These are phyloP conservation scores for Chymomyza fuscimana DNA, from an alignment of 2,888 invertebrate genomes.

Conservation along the genomic window DNA sequence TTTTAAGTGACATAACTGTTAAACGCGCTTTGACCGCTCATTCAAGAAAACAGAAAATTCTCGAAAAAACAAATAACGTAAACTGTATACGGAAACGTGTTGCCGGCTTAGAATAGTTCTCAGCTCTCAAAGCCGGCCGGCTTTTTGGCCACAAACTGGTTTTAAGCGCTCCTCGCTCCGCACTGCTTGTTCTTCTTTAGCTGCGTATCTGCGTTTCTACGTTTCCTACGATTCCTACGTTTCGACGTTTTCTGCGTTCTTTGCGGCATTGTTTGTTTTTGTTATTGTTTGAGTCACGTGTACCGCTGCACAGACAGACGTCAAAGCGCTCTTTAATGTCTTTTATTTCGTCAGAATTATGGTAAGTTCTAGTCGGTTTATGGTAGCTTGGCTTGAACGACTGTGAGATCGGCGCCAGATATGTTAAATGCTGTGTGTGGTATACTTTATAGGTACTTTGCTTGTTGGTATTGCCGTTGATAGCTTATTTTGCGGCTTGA, in stretches of 20 bases:
- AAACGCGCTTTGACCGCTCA: slow-evolving; percentile 57
- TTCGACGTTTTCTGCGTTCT: slow-evolving; percentile 38
- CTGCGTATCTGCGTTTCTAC: slow-evolving; percentile 13
- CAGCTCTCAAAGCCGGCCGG: slow-evolving; percentile 55
- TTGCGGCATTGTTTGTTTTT: slow-evolving; percentile 24
- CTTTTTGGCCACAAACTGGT: slow-evolving; percentile 57
- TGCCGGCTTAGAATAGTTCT: slow-evolving; percentile 31
- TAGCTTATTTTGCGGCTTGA: background rate
- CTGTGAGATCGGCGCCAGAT: slow-evolving; percentile 50
- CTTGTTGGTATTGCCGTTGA: background rate
- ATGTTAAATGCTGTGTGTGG: slow-evolving; percentile 9
- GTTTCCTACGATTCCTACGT: slow-evolving; percentile 17
- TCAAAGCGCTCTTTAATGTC: slow-evolving; percentile 46
- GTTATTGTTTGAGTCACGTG: slow-evolving; percentile 54
- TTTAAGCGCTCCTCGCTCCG: slow-evolving; percentile 34
- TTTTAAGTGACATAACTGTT: slow-evolving; percentile 61
- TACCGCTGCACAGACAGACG: slow-evolving; percentile 28
- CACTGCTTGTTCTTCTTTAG: background rate
- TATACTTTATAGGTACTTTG: background rate
- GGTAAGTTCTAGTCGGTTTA: slow-evolving; percentile 41
- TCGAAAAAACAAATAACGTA: background rate
- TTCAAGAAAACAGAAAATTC: slow-evolving; percentile 2
- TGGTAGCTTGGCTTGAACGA: slow-evolving; percentile 52
- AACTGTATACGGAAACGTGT: background rate
- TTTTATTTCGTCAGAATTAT: slow-evolving; percentile 54